Base-by-base conservation (phyloP, 2,888 invertebrate species). In the Lochmaea crataegi region DNA sequence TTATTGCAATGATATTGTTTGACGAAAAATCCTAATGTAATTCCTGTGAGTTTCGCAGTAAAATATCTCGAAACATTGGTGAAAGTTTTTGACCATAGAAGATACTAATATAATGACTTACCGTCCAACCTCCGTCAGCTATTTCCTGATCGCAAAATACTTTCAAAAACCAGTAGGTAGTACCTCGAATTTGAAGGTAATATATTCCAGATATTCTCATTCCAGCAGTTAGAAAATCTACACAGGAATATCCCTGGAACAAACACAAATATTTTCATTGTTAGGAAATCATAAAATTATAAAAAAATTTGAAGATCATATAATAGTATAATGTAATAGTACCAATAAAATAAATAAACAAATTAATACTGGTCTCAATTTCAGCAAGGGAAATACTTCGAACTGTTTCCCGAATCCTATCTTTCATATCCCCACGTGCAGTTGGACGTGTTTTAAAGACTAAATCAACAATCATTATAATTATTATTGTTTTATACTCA, bases 41-140 rank as follows among this genome's bases (percentile, higher is more conserved):
- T 9, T 9, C n/a, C 18, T 16, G 16, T 53, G 7, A 6, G 18
- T 42, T 32, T 64, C 45, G 45, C 6, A 12, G 11, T 18, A 45
- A 14, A 22, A 16, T 45, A 45, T 7, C 63, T 16, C 12, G 9
- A 48, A 48, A 63, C 18, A 2, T 22, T 12, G 18, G 26, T 53
- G 18, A 18, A 48, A 48, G 48, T 48, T 53, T 16, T 16, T 9
- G 7, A 51, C 4, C 65, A 65, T 42, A 48, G 10, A 42, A 48
- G 14, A 64, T 64, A 16, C 18, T 14, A 32, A 61, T 58, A 45
- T 58, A 57, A 60, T 58, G 38, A 88, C 91, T 92, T 89, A 96
- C 96, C 87, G 96, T 96, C 96, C 96, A 96, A 70, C 96, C 96
- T 72, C 96, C 96, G 82, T 96, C 96, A 48, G 95, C 92, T 14